Evolutionary conservation across 2,113 vertebrate genomes (phyloP), one percentile per base, ranked within the genome.

Genomic region (Pseudonaja textilis): DNA sequence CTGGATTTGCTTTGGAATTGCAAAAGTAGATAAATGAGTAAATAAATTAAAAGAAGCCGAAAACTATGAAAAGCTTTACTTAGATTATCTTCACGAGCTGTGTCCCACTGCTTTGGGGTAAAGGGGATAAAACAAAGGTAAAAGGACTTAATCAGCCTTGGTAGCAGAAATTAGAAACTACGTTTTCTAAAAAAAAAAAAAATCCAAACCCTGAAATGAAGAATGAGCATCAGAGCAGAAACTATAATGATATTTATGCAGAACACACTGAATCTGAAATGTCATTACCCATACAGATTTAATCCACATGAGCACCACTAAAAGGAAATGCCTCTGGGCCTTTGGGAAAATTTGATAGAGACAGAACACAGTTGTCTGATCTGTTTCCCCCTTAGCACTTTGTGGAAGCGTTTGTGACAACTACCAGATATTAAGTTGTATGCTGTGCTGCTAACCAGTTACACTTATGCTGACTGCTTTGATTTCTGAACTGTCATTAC

Each of bases 281-380:
- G 88, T 91, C 50, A 23, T 97, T 96, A 95, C 91, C 90, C 85
- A 88, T 89, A 88, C 93, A 91, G 87, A 94, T 93, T 97, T 94
- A 61, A 96, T 97, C 96, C 93, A 91, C 92, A 64, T 90, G 81
- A 89, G 55, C 86, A 23, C 74, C 0, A 4, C 50, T 87, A 89
- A 94, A 94, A 89, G 93, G 92, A 96, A 96, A 96, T 95, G 94
- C 94, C 94, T 89, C 88, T 23, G 69, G 86, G 26, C 25, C 90
- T 85, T 7, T 0, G 3, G 22, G 91, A 56, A 93, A 94, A 93
- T 93, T 64, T 93, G 56, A 89, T 69, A 54, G 74, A 81, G 34
- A 81, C 14, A 95, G 92, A 89, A 88, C 47, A 23, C 57, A 2
- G 86, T 55, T 0, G 0, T 57, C 86, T 90, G 26, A 26, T 0